Percentiles rank a stretch among this genome's conserved stretches.
Evolutionary conservation across 1,140 invertebrate genomes (phyloP).

Genomic region (Drosophila mauritiana): DNA sequence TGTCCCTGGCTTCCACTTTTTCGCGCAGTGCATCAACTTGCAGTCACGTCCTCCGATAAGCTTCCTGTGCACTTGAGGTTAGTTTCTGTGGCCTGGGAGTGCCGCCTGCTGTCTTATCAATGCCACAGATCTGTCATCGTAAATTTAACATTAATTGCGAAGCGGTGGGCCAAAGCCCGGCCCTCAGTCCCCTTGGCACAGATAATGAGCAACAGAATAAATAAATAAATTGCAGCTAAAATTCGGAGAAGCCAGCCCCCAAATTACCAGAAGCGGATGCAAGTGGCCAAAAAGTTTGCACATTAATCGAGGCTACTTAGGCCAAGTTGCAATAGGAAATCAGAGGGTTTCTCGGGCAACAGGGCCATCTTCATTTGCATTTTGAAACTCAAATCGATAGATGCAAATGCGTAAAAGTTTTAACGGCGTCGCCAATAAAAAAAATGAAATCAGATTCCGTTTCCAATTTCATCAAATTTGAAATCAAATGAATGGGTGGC

Average conservation of each 20-base stretch:
- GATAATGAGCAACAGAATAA: slow-evolving; percentile 59
- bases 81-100: slow-evolving; percentile 13
- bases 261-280: slow-evolving; percentile 57
- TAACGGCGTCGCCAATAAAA: not conserved
- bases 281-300: slow-evolving; percentile 64
- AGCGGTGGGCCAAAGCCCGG: not conserved
- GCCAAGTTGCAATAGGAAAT: slow-evolving; percentile 15
- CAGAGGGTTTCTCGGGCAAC: slow-evolving; percentile 1
- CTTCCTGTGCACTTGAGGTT: slow-evolving; percentile 24
- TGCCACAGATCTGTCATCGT: slow-evolving; percentile 56
- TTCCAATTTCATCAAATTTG: slow-evolving; percentile 41
- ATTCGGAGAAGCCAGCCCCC: not conserved
- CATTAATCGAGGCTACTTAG: slow-evolving; percentile 65
- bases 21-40: not conserved
- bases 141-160: slow-evolving; percentile 62
- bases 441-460: not conserved
- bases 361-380: slow-evolving; percentile 36
- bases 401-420: slow-evolving; percentile 47
- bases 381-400: slow-evolving; percentile 38
- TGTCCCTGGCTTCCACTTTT: not conserved
- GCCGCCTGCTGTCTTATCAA: slow-evolving; percentile 27
- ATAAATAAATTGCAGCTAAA: slow-evolving; percentile 47
- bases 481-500: not conserved
- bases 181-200: not conserved
- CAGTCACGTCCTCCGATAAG: slow-evolving; percentile 28